A percentile compares a stretch with the other conserved stretches of the same genome.
Evolutionary conservation across 2,797 vertebrate genomes (phyloP).

Genomic region (Tamandua tetradactyla): DNA sequence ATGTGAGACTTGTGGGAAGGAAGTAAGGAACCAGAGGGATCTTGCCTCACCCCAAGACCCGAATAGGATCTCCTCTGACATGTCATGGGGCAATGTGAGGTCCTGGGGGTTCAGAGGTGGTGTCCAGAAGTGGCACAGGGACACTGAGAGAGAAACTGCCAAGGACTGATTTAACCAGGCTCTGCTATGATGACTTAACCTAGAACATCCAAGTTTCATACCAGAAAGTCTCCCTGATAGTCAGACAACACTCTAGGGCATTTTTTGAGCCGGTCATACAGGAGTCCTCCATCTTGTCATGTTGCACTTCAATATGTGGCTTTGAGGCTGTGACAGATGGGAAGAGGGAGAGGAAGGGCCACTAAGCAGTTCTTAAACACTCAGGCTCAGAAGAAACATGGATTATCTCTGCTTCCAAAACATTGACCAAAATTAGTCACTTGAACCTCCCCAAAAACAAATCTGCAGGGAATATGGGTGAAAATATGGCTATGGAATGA

Average conservation of each 20-base stretch:
- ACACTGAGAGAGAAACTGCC: not conserved
- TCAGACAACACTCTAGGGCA: not conserved
- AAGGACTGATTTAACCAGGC: not conserved
- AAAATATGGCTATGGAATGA: not conserved
- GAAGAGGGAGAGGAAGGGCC: not conserved
- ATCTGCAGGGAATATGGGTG: not conserved
- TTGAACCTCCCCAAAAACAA: not conserved
- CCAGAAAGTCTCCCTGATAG: rapidly evolving
- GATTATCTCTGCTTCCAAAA: too few species aligned
- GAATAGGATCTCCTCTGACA: not conserved
- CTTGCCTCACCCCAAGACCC: not conserved
- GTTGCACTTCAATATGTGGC: not conserved
- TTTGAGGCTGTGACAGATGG: not conserved
- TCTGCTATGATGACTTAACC: not conserved
- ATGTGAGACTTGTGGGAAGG: not conserved
- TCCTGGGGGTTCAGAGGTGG: too few species aligned
- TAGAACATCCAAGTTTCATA: not conserved
- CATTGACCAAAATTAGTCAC: too few species aligned
- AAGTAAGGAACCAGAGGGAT: not conserved
- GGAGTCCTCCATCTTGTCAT: not conserved
- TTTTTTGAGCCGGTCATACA: not conserved
- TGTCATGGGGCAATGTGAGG: not conserved
- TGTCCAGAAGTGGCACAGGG: not conserved
- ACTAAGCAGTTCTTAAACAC: not conserved
- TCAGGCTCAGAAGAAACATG: not conserved